Conservation (phyloP, 2,797 vertebrate species). For the Aphelocoma californica region DNA sequence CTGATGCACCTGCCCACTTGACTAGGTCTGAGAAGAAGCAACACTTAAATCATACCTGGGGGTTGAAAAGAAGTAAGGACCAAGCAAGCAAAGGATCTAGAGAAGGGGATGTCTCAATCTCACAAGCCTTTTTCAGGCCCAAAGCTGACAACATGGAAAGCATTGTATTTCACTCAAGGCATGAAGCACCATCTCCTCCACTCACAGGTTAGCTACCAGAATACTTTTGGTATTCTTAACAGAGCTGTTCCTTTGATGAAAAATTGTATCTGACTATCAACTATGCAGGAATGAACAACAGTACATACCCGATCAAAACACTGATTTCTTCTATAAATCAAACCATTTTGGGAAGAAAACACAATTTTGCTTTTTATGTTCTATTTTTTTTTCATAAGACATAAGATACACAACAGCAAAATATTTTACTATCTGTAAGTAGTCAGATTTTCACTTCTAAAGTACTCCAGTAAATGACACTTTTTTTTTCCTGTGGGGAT, state of each 20-base stretch:
- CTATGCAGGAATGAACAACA: neutral
- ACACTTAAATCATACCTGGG: neutral
- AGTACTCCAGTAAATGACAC: neutral
- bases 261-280: neutral
- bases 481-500: rapidly evolving
- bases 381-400: neutral
- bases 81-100: neutral
- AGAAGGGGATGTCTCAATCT: neutral
- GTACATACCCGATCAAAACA: neutral
- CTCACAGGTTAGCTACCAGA: neutral
- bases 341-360: neutral
- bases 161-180: neutral
- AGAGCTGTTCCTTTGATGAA: neutral
- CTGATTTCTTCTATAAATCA: neutral
- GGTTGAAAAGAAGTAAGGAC: neutral
- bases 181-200: neutral
- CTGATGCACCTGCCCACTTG: neutral
- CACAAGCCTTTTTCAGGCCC: neutral
- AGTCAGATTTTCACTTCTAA: neutral
- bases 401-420: neutral
- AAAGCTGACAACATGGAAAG: neutral
- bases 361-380: neutral
- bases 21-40: neutral
- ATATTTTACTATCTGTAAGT: neutral
- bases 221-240: neutral